Conservation (phyloP, 2,113 vertebrate genomes). For the Tympanuchus pallidicinctus region DNA sequence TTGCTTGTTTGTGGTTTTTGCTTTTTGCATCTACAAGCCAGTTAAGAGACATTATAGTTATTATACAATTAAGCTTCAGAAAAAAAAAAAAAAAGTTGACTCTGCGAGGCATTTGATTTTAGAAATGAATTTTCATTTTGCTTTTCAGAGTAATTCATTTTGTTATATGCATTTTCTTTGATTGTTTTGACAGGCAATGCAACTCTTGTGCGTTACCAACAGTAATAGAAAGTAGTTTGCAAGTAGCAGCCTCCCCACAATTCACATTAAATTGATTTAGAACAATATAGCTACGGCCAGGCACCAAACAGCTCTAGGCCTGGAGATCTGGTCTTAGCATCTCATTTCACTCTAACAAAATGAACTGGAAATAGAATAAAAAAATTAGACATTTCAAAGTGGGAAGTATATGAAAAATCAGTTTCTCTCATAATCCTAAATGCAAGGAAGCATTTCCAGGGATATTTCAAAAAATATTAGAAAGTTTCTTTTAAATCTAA, state of each 20-base stretch:
- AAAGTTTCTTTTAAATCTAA: slow-evolving; percentile 85
- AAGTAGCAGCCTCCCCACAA: slow-evolving; percentile 32
- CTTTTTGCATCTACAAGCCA: slow-evolving; percentile 71
- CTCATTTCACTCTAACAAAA: slow-evolving; percentile 48
- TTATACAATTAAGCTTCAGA: slow-evolving; percentile 68
- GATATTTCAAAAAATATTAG: slow-evolving; percentile 83
- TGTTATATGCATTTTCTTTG: slow-evolving; percentile 29
- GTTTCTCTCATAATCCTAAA: slow-evolving; percentile 80
- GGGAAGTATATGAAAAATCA: slow-evolving; percentile 79
- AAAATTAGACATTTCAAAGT: slow-evolving; percentile 73
- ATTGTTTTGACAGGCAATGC: slow-evolving; percentile 55
- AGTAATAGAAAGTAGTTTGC: slow-evolving; percentile 44
- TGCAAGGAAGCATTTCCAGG: slow-evolving; percentile 79
- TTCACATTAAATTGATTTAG: slow-evolving; percentile 43
- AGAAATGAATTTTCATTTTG: slow-evolving; percentile 65
- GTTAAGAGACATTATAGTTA: slow-evolving; percentile 68
- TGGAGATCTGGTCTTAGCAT: slow-evolving; percentile 35
- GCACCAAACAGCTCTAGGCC: slow-evolving; percentile 42
- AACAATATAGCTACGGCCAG: slow-evolving; percentile 30
- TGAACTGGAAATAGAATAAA: slow-evolving; percentile 73
- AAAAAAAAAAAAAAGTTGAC: slow-evolving; percentile 50
- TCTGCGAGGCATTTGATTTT: slow-evolving; percentile 67
- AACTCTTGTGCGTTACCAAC: slow-evolving; percentile 30
- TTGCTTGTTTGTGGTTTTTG: slow-evolving; percentile 63
- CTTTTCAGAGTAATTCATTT: slow-evolving; percentile 37